Evolutionary conservation across 2,113 vertebrate genomes (phyloP).

Genomic region (Calypte anna): DNA sequence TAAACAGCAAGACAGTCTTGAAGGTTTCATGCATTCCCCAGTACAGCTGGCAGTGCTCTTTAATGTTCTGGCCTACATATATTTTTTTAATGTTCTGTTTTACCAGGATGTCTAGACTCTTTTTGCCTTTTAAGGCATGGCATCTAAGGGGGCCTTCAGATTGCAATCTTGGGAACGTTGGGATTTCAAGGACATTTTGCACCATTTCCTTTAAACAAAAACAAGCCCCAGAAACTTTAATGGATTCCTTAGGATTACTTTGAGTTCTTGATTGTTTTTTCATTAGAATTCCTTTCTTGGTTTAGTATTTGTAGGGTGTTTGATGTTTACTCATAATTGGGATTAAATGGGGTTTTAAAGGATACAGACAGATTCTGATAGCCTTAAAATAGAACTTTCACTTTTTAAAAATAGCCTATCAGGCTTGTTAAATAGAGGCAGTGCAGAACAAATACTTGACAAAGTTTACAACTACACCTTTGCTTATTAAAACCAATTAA

Average conservation of each 20-base stretch:
- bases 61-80: neutral
- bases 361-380: neutral
- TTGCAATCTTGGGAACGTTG: slow-evolving; percentile 37
- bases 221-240: neutral
- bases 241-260: neutral
- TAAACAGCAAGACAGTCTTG: neutral
- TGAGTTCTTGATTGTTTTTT: slow-evolving; percentile 20
- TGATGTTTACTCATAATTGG: slow-evolving; percentile 17
- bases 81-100: slow-evolving; percentile 12
- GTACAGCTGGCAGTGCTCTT: neutral
- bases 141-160: slow-evolving; percentile 54
- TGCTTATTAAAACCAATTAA: neutral
- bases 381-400: slow-evolving; percentile 9
- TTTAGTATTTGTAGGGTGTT: slow-evolving; percentile 28
- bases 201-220: slow-evolving; percentile 52
- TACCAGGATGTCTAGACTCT: slow-evolving; percentile 33
- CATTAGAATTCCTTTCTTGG: slow-evolving; percentile 60
- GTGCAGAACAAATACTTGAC: neutral
- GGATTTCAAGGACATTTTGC: slow-evolving; percentile 47
- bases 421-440: neutral
- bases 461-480: neutral
- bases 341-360: slow-evolving; percentile 19
- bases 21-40: neutral
- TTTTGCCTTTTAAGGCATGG: slow-evolving; percentile 74
- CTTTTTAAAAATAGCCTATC: neutral